Percentiles rank a stretch among this genome's conserved stretches.
These are phyloP conservation scores for Ariolimax columbianus DNA, from an alignment of 2,888 invertebrate genomes.

Conservation along the genomic window DNA sequence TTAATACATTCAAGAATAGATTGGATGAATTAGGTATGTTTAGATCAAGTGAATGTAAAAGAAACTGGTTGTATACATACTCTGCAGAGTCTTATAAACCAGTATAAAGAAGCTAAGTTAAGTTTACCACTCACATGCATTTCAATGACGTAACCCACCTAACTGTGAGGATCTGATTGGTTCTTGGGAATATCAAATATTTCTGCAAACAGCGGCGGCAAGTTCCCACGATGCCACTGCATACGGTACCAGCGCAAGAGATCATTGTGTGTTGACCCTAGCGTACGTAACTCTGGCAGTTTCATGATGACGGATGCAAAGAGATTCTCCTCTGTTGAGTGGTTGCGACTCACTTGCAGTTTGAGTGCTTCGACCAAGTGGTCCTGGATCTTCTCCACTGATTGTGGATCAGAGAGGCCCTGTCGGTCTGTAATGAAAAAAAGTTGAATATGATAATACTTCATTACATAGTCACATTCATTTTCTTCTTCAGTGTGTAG, in stretches of 20 bases:
- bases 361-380: constrained; percentile 92
- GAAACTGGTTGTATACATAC: too few relatives aligned
- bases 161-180: constrained; percentile 58
- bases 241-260: constrained; percentile 89
- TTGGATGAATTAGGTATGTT: too few relatives aligned
- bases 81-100: too few relatives aligned
- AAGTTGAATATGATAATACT: neutral
- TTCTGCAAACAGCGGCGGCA: constrained; percentile 96
- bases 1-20: too few relatives aligned
- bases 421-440: constrained; percentile 84
- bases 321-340: constrained; percentile 82
- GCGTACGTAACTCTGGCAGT: constrained; percentile 87
- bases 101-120: too few relatives aligned
- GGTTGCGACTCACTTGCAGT: constrained; percentile 84
- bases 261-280: constrained; percentile 90
- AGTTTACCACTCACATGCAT: too few relatives aligned
- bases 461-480: too few relatives aligned
- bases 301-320: constrained; percentile 82
- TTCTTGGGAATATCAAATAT: constrained; percentile 90
- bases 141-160: too few relatives aligned
- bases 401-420: constrained; percentile 88
- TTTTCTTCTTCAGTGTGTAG: too few relatives aligned
- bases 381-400: constrained; percentile 88
- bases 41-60: too few relatives aligned
- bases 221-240: constrained; percentile 86